phyloP scores from a whole-genome alignment of 1,140 invertebrate species.

The Drosophila equinoxialis region DNA sequence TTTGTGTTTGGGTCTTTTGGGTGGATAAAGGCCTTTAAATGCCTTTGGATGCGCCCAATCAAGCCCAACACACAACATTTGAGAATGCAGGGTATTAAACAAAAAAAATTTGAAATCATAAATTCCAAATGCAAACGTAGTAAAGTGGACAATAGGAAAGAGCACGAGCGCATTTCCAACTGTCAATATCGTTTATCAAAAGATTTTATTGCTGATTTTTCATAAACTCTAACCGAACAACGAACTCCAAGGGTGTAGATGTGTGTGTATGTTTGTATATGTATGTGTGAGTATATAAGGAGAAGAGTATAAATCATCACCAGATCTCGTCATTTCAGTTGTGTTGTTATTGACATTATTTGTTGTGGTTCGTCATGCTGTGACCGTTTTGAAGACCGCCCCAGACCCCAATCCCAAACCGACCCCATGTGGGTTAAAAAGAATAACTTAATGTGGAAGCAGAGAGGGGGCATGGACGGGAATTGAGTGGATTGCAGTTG shows the following conservation, averaged over 20 bases:
- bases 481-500: background rate
- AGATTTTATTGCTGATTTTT: conserved; percentile 49
- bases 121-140: conserved; percentile 48
- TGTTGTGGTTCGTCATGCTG: conserved; percentile 65
- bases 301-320: conserved; percentile 56
- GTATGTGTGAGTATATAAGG: background rate
- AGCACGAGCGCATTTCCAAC: conserved; percentile 31
- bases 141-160: conserved; percentile 25
- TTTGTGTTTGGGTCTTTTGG: no score
- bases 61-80: background rate
- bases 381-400: conserved; percentile 53
- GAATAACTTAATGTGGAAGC: background rate
- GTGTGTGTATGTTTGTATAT: background rate
- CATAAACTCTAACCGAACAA: conserved; percentile 46
- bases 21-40: no score
- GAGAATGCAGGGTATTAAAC: background rate
- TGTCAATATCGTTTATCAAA: conserved; percentile 68
- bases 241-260: conserved; percentile 25
- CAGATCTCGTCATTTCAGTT: conserved; percentile 25
- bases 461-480: background rate
- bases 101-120: conserved; percentile 58
- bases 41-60: no score
- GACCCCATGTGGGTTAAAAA: background rate
- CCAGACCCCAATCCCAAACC: background rate
- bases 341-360: conserved; percentile 35